These are phyloP conservation scores for Threskiornis aethiopicus DNA, from an alignment of 2,797 vertebrate genomes.

Conservation along the genomic window DNA sequence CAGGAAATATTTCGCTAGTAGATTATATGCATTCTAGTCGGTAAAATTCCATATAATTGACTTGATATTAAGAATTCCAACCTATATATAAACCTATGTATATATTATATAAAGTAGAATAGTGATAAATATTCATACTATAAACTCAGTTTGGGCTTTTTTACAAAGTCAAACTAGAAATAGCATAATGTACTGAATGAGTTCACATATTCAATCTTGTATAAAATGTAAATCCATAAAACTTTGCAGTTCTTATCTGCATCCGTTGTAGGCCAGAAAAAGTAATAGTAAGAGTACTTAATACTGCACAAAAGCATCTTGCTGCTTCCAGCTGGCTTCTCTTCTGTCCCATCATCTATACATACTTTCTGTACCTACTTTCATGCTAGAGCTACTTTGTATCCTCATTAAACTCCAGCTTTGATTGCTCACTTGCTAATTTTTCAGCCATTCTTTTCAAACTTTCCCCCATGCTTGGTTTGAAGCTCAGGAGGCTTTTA, in stretches of 20 bases:
- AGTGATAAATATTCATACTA: neutral
- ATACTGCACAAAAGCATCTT: neutral
- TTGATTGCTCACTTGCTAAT: neutral
- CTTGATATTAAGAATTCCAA: neutral
- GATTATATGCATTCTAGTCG: neutral
- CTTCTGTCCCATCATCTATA: neutral
- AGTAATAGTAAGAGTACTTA: neutral
- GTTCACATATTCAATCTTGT: neutral
- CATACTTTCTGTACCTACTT: neutral
- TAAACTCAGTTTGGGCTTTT: neutral
- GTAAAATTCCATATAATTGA: neutral
- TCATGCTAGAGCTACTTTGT: neutral
- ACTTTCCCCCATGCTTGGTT: neutral
- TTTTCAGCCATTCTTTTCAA: neutral
- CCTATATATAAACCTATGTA: neutral
- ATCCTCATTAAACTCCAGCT: neutral
- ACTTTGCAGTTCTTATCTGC: neutral
- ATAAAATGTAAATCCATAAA: neutral
- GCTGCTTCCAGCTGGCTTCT: neutral
- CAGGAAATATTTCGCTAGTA: neutral
- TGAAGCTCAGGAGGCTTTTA: neutral
- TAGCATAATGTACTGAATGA: neutral
- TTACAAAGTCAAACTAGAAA: neutral
- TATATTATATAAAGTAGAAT: neutral
- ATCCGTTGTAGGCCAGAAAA: neutral